Evolutionary conservation across 2,888 invertebrate genomes (phyloP), one percentile per base, ranked within the genome.

Genomic region (Calliopum simillimum): DNA sequence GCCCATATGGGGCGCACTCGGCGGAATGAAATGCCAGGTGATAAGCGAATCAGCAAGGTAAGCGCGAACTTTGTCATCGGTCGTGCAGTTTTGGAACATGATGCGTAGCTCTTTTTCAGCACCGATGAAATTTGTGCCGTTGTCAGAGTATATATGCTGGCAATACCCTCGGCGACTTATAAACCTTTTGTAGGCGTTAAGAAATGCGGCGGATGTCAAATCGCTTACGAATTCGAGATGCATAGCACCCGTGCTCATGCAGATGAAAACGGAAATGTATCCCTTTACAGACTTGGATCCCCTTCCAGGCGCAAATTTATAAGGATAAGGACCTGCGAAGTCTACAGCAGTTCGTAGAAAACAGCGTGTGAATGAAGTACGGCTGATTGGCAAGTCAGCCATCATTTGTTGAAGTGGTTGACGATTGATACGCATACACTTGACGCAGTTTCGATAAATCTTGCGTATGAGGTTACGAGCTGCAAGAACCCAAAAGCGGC

Each of bases 231-330:
- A 64, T 21, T 69, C 56, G 13, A 69, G 23, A 13, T 69, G 64
- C 69, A 69, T 69, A 2, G 63, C 69, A 55, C 65, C 65, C 2
- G 51, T 53, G 13, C 43, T 25, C 65, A 33, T 53, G 21, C 53
- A 64, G 13, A 33, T 33, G n/a, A 65, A 44, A 2, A 46, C 47
- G 21, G 33, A 33, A 3, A 68, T 68, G n/a, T 69, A 68, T 3
- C 43, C 68, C 23, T 51, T 68, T 43, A 14, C 61, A 6, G 44
- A n/a, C 16, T 53, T 68, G 12, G 53, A 12, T 1, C 12, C 0
- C 55, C n/a, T n/a, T n/a, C n/a, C n/a, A n/a, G n/a, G n/a, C 21
- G 14, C 49, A 8, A 55, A 14, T 23, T 55, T 23, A 23, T 23
- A 23, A 5, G 55, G 25, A 14, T 23, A 51, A 16, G 63, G 63